phyloP scores from a whole-genome alignment of 2,113 vertebrate genomes.

The Tapirus terrestris region DNA sequence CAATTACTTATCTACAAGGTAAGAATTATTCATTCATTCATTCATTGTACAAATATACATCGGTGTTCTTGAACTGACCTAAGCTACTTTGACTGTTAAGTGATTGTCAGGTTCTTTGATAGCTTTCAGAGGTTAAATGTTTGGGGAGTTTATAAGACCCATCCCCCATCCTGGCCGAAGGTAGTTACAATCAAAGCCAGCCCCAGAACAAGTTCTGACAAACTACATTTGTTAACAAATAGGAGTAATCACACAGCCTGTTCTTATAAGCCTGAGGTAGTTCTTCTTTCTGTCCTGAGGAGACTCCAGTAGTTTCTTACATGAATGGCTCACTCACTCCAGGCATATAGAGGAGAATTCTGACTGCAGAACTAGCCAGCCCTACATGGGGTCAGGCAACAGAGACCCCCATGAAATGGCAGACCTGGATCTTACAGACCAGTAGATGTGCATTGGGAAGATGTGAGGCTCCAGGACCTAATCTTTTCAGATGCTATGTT shows the following conservation, averaged over 20 bases:
- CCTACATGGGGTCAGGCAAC: background rate
- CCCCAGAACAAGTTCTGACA: background rate
- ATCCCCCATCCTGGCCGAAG: background rate
- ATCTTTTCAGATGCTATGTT: background rate
- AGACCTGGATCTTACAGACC: background rate
- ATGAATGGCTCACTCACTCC: background rate
- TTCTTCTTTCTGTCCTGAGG: background rate
- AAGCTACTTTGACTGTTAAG: background rate
- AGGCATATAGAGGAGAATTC: background rate
- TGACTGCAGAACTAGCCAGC: too few species aligned
- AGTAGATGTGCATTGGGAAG: rapidly evolving
- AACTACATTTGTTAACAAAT: background rate
- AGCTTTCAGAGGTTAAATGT: background rate
- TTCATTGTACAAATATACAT: background rate
- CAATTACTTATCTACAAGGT: background rate
- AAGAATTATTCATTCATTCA: background rate
- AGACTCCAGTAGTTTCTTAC: background rate
- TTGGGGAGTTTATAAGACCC: background rate
- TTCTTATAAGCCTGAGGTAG: background rate
- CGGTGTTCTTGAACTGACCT: background rate
- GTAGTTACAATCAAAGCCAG: background rate
- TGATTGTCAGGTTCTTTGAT: background rate
- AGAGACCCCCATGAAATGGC: background rate
- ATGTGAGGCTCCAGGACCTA: rapidly evolving
- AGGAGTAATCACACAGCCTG: background rate